These are phyloP conservation scores for Rhorus exstirpatorius DNA, from an alignment of 2,888 invertebrate species.

Conservation along the genomic window DNA sequence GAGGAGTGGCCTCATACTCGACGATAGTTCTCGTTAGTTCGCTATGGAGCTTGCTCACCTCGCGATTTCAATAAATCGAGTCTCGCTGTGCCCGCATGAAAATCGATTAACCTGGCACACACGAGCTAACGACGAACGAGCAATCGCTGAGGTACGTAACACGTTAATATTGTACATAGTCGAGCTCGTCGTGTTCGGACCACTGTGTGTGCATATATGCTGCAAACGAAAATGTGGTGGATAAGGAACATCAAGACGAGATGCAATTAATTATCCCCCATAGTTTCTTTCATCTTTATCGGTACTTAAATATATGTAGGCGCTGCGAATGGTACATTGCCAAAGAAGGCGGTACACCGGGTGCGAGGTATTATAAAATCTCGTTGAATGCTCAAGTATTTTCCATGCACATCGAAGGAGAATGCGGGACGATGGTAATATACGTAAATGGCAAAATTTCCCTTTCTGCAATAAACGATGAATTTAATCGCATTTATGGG, in stretches of 20 bases:
- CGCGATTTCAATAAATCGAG: constrained; percentile 66
- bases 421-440: constrained; percentile 25
- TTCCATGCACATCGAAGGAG: constrained; percentile 25
- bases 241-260: constrained; percentile 35
- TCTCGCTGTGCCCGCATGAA: constrained; percentile 58
- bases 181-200: neutral
- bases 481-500: constrained; percentile 26
- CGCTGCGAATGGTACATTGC: constrained; percentile 2
- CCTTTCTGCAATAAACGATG: constrained; percentile 42
- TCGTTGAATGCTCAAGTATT: constrained; percentile 20
- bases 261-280: constrained; percentile 62
- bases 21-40: constrained; percentile 39
- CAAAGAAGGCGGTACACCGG: constrained; percentile 56
- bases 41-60: constrained; percentile 10
- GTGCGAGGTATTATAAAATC: constrained; percentile 41
- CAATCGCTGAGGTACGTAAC: constrained; percentile 9
- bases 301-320: constrained; percentile 7
- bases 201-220: constrained; percentile 23
- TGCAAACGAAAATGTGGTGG: constrained; percentile 50
- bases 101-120: constrained; percentile 65
- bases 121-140: constrained; percentile 44
- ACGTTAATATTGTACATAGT: constrained; percentile 8
- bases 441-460: constrained; percentile 52
- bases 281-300: constrained; percentile 54
- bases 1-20: constrained; percentile 62